Evolutionary conservation across 2,888 invertebrate species (phyloP).

Genomic region (Torymus auratus): DNA sequence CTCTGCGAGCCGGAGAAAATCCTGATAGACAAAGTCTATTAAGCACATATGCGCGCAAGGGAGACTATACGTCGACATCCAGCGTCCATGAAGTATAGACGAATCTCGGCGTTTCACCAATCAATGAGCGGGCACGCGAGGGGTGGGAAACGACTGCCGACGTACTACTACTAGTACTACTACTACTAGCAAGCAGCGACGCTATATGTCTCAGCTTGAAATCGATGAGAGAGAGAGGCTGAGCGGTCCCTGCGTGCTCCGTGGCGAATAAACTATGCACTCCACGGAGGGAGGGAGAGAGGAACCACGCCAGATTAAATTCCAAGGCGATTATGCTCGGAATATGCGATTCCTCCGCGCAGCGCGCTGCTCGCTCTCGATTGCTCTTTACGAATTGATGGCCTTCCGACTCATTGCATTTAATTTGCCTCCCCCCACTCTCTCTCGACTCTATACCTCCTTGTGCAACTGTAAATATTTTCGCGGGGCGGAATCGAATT

Average conservation of each 20-base stretch:
- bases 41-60: background rate
- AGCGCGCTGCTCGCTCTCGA: conserved; percentile 33
- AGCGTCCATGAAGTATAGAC: conserved; percentile 27
- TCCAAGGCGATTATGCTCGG: conserved; percentile 54
- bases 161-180: background rate
- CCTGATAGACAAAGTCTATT: background rate
- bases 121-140: conserved; percentile 35
- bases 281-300: conserved; percentile 39
- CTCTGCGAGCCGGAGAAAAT: no score
- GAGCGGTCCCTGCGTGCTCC: conserved; percentile 35
- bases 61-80: background rate
- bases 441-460: no score
- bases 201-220: background rate
- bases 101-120: conserved; percentile 33
- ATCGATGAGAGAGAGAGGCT: conserved; percentile 26
- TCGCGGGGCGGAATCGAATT: background rate
- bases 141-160: no score
- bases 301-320: conserved; percentile 56
- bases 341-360: conserved; percentile 50
- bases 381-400: conserved; percentile 55
- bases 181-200: background rate
- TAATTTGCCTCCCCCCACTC: conserved; percentile 24
- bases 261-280: conserved; percentile 57
- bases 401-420: conserved; percentile 51
- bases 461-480: conserved; percentile 44